These are phyloP conservation scores for Drosophila leontia DNA, from an alignment of 1,140 invertebrate species.

Conservation along the genomic window DNA sequence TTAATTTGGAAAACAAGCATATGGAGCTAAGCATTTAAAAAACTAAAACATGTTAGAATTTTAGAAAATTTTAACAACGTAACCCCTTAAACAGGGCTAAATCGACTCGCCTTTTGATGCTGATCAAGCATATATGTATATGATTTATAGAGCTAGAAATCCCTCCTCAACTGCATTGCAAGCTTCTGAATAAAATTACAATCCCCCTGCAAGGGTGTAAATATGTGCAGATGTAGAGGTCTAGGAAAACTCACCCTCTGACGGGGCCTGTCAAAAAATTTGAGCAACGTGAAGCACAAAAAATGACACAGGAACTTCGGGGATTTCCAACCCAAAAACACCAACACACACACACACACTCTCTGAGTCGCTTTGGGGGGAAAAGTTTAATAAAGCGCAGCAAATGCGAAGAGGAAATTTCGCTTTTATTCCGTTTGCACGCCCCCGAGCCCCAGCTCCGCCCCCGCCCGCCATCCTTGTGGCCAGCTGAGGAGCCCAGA, in stretches of 20 bases:
- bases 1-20: not conserved
- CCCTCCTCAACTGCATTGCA: not conserved
- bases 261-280: constrained; percentile 74
- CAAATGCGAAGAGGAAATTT: constrained; percentile 82
- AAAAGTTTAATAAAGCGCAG: constrained; percentile 80
- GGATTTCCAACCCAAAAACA: constrained; percentile 58
- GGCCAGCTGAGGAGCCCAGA: constrained; percentile 71
- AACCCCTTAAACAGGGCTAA: not conserved
- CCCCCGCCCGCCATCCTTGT: constrained; percentile 4
- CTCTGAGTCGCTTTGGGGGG: constrained; percentile 15
- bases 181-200: not conserved
- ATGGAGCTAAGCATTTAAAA: too few species aligned
- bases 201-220: not conserved
- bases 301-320: constrained; percentile 82
- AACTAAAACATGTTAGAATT: too few species aligned
- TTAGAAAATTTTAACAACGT: too few species aligned
- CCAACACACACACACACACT: not conserved
- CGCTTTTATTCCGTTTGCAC: constrained; percentile 65
- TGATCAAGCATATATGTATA: not conserved
- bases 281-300: constrained; percentile 58
- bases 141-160: not conserved
- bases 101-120: not conserved
- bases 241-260: constrained; percentile 49
- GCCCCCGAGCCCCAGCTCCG: not conserved
- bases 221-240: not conserved